Evolutionary conservation across 2,888 invertebrate species (phyloP).

Genomic region (Ormyrus labotus): DNA sequence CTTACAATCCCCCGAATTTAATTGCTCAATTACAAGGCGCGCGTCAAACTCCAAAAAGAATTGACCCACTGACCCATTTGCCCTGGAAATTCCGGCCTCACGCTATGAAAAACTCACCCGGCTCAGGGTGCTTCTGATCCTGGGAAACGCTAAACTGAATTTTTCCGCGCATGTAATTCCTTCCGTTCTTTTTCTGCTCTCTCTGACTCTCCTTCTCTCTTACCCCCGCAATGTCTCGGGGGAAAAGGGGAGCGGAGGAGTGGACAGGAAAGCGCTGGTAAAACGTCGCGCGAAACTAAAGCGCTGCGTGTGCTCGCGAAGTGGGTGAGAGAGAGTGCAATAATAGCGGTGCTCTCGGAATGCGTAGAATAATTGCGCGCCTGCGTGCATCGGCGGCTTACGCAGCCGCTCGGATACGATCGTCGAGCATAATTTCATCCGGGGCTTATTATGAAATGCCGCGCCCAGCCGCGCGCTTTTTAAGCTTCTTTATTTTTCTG

Average conservation of each 20-base stretch:
- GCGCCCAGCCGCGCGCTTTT: conserved; percentile 22
- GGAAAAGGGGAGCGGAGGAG: conserved; percentile 24
- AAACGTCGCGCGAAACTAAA: conserved; percentile 5
- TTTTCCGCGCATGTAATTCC: no score
- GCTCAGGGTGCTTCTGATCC: no score
- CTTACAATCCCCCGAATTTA: no score
- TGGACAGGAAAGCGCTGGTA: conserved; percentile 29
- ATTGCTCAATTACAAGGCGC: no score
- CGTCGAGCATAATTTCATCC: conserved; percentile 66
- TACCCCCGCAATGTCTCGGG: background rate
- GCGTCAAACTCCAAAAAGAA: no score
- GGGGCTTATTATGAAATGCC: background rate
- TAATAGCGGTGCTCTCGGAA: conserved; percentile 60
- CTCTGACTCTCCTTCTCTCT: background rate
- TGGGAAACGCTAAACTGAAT: no score
- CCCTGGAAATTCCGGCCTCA: no score
- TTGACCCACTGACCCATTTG: no score
- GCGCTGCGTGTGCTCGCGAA: background rate
- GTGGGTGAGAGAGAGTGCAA: background rate
- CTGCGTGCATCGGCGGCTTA: conserved; percentile 27
- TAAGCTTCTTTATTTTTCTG: conserved; percentile 33
- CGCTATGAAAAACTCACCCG: no score
- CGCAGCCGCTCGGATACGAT: conserved; percentile 56
- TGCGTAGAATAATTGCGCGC: conserved; percentile 69
- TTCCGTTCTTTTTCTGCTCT: no score